These are phyloP conservation scores for Ips typographus DNA, from an alignment of 1,140 invertebrate species.

Conservation along the genomic window DNA sequence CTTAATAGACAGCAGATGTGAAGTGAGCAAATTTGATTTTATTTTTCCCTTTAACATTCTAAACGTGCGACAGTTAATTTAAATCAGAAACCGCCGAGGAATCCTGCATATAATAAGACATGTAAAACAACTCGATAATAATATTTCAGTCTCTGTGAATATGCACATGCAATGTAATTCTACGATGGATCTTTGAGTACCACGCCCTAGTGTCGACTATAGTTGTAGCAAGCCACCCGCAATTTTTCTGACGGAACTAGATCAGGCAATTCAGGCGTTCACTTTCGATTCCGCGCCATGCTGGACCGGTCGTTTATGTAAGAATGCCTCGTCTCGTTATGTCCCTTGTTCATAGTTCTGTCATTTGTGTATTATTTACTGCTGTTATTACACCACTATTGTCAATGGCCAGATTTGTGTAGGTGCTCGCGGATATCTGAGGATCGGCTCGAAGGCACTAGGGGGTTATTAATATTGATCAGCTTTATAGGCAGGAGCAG, in stretches of 20 bases:
- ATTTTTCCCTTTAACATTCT: too few species aligned
- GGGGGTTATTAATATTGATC: neutral
- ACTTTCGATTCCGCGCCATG: constrained; percentile 35
- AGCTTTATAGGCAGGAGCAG: neutral
- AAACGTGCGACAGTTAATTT: too few species aligned
- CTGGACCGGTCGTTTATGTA: constrained; percentile 37
- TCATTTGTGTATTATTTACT: constrained; percentile 32
- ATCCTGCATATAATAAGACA: too few species aligned
- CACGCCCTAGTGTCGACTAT: constrained; percentile 8
- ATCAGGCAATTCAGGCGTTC: constrained; percentile 36
- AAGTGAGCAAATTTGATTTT: too few species aligned
- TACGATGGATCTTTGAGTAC: constrained; percentile 31
- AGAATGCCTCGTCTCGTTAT: constrained; percentile 34
- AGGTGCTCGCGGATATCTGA: constrained; percentile 20
- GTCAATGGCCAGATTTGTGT: constrained; percentile 19
- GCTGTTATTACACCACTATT: constrained; percentile 23
- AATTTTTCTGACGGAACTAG: constrained; percentile 39
- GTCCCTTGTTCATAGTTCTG: constrained; percentile 25
- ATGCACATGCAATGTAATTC: neutral
- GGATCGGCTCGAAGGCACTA: neutral
- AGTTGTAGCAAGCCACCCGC: constrained; percentile 22
- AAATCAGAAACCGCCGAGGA: too few species aligned
- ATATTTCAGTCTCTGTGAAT: too few species aligned
- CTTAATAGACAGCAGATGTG: too few species aligned
- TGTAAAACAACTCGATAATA: too few species aligned